Evolutionary conservation across 2,113 vertebrate species (phyloP), one percentile per base, ranked within the genome.

Genomic region (Cercocebus atys): DNA sequence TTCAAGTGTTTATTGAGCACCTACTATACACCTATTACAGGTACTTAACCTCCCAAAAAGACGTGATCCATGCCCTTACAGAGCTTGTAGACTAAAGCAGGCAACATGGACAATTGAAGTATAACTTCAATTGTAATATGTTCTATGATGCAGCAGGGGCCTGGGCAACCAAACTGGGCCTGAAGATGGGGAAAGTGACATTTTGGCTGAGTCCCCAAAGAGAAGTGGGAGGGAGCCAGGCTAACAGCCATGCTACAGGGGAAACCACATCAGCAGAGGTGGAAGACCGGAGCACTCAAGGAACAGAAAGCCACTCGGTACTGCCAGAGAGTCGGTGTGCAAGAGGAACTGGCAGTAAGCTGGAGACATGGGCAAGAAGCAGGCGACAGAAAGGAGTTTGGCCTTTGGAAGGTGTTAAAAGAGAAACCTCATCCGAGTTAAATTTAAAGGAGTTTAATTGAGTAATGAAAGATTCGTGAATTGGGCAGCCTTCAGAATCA

Each of bases 331-430:
- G 61, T 6, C 1, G 7, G 35, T 32, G 47, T 52, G 20, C 27
- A 50, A 27, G 32, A 73, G 10, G 1, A 10, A 20, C 8, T 17
- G 45, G 13, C 35, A 1, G 17, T 13, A 35, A 81, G 18, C 40
- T 50, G n/a, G 40, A 72, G 12, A 66, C 55, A 30, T 0, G 11
- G 13, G 38, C 12, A 79, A 52, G 57, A 73, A 57, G 25, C 20
- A 32, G 9, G 8, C 32, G 20, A 25, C 16, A 0, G 3, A 27
- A n/a, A 45, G 47, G 40, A 50, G 6, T 2, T 3, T 7, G 47
- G 8, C 30, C 82, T 83, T 61, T 20, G 17, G 8, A 50, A 76
- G 35, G 27, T 14, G 12, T 64, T 64, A 64, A 14, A 30, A 30
- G 61, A 64, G 6, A 64, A 64, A 64, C 27, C 30, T 30, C 61